Evolutionary conservation across 2,888 invertebrate species (phyloP), one percentile per base, ranked within the genome.

Genomic region (Merodon equestris): DNA sequence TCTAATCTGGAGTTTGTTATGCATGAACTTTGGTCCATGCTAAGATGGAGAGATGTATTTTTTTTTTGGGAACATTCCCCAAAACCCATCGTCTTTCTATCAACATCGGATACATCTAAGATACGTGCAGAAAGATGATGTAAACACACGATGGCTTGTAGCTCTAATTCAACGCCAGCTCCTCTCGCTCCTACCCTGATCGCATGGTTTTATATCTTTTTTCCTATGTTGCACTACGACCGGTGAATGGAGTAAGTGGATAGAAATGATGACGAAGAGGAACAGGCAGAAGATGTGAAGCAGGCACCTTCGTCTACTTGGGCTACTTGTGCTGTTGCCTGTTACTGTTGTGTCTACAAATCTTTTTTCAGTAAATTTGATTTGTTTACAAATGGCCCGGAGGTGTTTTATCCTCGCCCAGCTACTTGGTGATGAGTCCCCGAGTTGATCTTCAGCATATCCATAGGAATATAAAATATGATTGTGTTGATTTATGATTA

Each of bases 401-500:
- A 76, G 70, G 64, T 73, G 66, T 58, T 57, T 66, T 51, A 56
- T 73, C 57, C 63, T 42, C 27, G 47, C 45, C 51, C 27, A 47
- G 14, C 36, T 47, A 27, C 56, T 42, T 42, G 42, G 14, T 56
- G 42, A 10, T 7, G 18, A 10, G 14, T 38, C 48, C 10, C 18
- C 44, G 13, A 45, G 54, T 27, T 47, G 27, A 40, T 40, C n/a
- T 40, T 18, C 44, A 58, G 36, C 45, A 36, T 63, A 73, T 67
- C 57, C 73, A 77, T 77, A 73, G 72, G 73, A 58, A 67, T 77
- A 73, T 77, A 73, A 77, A 67, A 73, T 77, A 77, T 77, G 72
- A 77, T 53, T 77, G 53, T 73, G 72, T 77, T 77, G 77, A 77
- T 77, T 58, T 77, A 77, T 77, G 72, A 77, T 61, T 72, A 77